Evolutionary conservation across 2,888 invertebrate species (phyloP).

Genomic region (Erebia ligea): DNA sequence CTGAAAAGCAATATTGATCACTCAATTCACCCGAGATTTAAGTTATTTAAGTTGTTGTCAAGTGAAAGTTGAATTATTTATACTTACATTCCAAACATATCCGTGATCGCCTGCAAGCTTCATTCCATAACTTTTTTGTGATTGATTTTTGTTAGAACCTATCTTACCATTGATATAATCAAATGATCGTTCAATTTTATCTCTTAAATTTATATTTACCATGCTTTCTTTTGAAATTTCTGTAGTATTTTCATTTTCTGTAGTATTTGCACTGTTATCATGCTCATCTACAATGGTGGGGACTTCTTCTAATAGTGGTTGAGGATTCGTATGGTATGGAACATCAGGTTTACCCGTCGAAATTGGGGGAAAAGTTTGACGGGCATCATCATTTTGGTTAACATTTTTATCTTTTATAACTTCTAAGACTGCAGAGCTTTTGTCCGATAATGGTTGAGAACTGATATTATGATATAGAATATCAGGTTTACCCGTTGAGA

Average conservation of each 20-base stretch:
- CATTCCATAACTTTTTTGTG: conserved; percentile 34
- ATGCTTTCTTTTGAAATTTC: neutral
- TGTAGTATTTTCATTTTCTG: neutral
- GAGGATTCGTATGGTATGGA: neutral
- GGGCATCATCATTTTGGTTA: neutral
- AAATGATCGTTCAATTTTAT: conserved; percentile 7
- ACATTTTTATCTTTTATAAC: neutral
- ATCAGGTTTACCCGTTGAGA: neutral
- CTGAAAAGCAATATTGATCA: neutral
- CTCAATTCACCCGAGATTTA: too few species aligned
- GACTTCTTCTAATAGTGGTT: neutral
- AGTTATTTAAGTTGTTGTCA: too few species aligned
- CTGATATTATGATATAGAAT: neutral
- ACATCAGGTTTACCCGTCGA: neutral
- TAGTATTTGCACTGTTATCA: neutral
- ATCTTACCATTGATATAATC: neutral
- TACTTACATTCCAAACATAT: conserved; percentile 41
- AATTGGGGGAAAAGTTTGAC: neutral
- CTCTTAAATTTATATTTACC: neutral
- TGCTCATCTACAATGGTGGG: neutral
- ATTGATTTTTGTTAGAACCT: neutral
- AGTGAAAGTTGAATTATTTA: neutral
- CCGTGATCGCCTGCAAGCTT: conserved; percentile 32
- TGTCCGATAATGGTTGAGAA: neutral
- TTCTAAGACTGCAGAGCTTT: neutral